Conservation (phyloP, 2,797 vertebrate species). For the Cynodonichthys magdalenae region DNA sequence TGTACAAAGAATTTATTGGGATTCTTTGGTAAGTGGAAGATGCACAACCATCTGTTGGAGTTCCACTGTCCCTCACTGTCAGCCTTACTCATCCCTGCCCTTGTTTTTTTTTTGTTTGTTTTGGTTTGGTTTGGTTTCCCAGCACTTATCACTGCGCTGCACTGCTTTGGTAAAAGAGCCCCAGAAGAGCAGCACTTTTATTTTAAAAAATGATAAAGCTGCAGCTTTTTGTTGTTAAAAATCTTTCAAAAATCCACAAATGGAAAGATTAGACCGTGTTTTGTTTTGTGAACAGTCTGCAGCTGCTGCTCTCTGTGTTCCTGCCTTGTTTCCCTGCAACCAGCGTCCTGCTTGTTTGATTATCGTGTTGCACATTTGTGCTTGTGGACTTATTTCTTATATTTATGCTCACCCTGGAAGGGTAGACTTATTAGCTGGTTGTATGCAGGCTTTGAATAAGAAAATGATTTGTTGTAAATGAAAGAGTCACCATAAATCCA, state of each 20-base stretch:
- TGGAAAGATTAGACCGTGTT: background rate
- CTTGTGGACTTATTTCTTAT: background rate
- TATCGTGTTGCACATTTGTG: constrained; percentile 3
- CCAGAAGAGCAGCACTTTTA: constrained; percentile 55
- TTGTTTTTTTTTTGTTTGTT: background rate
- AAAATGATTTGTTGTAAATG: background rate
- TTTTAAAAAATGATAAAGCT: background rate
- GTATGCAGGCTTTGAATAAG: background rate
- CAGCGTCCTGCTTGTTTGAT: constrained; percentile 31
- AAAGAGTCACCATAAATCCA: too few species aligned
- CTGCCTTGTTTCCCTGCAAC: constrained; percentile 46
- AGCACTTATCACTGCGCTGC: constrained; percentile 50
- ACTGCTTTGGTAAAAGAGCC: constrained; percentile 71
- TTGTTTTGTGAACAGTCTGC: background rate
- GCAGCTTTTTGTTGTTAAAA: background rate
- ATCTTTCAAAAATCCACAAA: background rate
- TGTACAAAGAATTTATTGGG: constrained; percentile 80
- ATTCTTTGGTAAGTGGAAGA: constrained; percentile 86
- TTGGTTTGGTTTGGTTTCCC: constrained; percentile 11
- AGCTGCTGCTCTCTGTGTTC: constrained; percentile 64
- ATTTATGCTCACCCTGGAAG: constrained; percentile 21
- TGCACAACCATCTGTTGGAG: constrained; percentile 64
- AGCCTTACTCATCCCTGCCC: constrained; percentile 42
- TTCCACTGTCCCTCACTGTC: constrained; percentile 67
- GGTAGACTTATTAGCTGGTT: background rate